Evolutionary conservation across 2,797 vertebrate genomes (phyloP), one percentile per base, ranked within the genome.

Genomic region (Anguilla pacifica): DNA sequence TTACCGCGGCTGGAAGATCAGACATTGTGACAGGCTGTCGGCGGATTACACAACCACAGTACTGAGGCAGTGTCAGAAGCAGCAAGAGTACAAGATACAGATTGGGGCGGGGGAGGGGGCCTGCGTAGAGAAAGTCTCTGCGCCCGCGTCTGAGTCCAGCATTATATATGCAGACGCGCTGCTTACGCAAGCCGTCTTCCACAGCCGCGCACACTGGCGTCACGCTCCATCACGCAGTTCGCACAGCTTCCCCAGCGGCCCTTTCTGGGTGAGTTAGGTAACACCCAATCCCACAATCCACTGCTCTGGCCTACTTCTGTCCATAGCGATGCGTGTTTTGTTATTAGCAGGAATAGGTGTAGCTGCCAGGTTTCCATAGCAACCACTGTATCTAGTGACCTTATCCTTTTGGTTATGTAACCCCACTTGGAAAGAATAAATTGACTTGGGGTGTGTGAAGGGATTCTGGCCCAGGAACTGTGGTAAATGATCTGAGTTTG

Each of bases 351-450:
- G 90, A 90, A 94, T 94, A 94, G 94, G 93, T 94, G 93, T 86
- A 87, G 89, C 91, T 95, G 95, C 94, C 93, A 96, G 92, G 95
- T 94, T 95, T 94, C 95, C 95, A 95, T 93, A 92, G 95, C 92
- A 92, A 95, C 91, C 90, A 74, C 93, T 95, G 93, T 91, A 91
- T 95, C 92, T 93, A 95, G 90, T 97, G 96, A 96, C 95, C 96
- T 93, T 95, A 92, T 96, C 95, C 90, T 91, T 92, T 93, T 94
- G 93, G 87, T 96, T 96, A 93, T 90, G 92, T 93, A 96, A 95
- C 90, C 86, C 89, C 55, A 91, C 89, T 95, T 94, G 94, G 93
- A 92, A 92, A 5, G 86, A 89, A 91, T 89, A 87, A 87, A 88
- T 87, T 89, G 87, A 59, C 88, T 89, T 89, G 89, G 49, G 86